Evolutionary conservation across 2,888 invertebrate species (phyloP).

Genomic region (Camptogramma bilineatum): DNA sequence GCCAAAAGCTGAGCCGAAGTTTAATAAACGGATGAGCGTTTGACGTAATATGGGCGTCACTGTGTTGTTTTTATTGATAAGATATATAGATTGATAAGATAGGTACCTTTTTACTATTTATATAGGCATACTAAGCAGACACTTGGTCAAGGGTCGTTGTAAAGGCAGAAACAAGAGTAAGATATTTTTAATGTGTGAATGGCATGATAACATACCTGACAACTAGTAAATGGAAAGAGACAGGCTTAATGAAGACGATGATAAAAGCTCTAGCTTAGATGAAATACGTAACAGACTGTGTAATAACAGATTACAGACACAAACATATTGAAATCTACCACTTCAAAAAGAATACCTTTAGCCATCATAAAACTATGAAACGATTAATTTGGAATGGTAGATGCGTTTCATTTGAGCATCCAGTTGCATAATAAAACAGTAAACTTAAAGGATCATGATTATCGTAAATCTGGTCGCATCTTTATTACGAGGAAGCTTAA

Average conservation of each 20-base stretch:
- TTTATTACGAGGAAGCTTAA: constrained; percentile 22
- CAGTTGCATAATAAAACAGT: constrained; percentile 17
- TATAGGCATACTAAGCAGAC: neutral
- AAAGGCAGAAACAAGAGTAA: neutral
- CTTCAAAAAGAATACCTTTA: neutral
- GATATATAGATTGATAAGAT: too few species aligned
- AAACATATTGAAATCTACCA: too few species aligned
- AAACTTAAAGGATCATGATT: constrained; percentile 16
- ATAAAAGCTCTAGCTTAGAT: too few species aligned
- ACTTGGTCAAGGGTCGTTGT: neutral
- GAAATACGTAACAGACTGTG: too few species aligned
- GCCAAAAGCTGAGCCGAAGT: constrained; percentile 51
- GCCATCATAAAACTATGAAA: neutral
- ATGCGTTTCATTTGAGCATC: constrained; percentile 4
- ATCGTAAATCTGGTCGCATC: constrained; percentile 19
- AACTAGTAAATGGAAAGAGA: too few species aligned
- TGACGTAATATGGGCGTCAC: constrained; percentile 56
- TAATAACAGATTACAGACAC: too few species aligned
- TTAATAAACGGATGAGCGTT: constrained; percentile 50
- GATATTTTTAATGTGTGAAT: too few species aligned
- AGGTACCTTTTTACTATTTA: neutral
- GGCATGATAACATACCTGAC: too few species aligned
- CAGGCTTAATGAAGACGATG: too few species aligned
- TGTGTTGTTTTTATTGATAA: constrained; percentile 41
- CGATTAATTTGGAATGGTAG: neutral